Conservation (phyloP, 2,888 invertebrate species). For the Busseola fusca region DNA sequence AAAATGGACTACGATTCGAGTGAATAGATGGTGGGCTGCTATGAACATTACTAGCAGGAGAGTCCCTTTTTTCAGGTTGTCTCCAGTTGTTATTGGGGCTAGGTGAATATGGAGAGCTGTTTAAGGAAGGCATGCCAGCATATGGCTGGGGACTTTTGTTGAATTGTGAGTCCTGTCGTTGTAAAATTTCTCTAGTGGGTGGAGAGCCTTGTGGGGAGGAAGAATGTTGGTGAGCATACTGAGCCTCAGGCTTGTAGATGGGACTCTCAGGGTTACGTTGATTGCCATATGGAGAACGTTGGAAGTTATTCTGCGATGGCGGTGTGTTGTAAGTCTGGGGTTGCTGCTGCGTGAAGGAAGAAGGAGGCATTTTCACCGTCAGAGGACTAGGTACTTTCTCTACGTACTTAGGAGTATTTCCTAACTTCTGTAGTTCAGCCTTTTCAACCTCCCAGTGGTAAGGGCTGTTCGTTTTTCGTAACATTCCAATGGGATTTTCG, state of each 20-base stretch:
- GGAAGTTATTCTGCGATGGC: slow-evolving; percentile 74
- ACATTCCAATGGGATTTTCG: slow-evolving; percentile 91
- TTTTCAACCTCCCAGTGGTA: slow-evolving; percentile 90
- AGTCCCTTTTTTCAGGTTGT: slow-evolving; percentile 84
- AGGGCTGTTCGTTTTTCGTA: slow-evolving; percentile 92
- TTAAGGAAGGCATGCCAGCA: slow-evolving; percentile 77
- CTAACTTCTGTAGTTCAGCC: slow-evolving; percentile 87
- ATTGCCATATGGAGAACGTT: slow-evolving; percentile 65
- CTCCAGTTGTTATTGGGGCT: slow-evolving; percentile 85
- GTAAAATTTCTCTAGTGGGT: slow-evolving; percentile 81
- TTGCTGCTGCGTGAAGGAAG: slow-evolving; percentile 80
- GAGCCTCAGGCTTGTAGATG: slow-evolving; percentile 85
- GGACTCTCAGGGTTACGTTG: slow-evolving; percentile 83
- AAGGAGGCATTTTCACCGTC: slow-evolving; percentile 84
- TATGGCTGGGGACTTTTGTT: slow-evolving; percentile 87
- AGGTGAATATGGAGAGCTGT: slow-evolving; percentile 80
- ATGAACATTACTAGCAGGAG: slow-evolving; percentile 70
- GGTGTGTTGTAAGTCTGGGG: slow-evolving; percentile 81
- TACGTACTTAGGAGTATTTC: slow-evolving; percentile 82
- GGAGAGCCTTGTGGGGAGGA: slow-evolving; percentile 79
- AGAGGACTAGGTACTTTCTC: slow-evolving; percentile 85
- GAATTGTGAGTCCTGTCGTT: slow-evolving; percentile 86
- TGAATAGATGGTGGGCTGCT: slow-evolving; percentile 70
- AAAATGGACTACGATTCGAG: slow-evolving; percentile 67
- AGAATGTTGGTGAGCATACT: slow-evolving; percentile 81